These are phyloP conservation scores for Aethes cnicana DNA, from an alignment of 2,888 invertebrate genomes.

Conservation along the genomic window DNA sequence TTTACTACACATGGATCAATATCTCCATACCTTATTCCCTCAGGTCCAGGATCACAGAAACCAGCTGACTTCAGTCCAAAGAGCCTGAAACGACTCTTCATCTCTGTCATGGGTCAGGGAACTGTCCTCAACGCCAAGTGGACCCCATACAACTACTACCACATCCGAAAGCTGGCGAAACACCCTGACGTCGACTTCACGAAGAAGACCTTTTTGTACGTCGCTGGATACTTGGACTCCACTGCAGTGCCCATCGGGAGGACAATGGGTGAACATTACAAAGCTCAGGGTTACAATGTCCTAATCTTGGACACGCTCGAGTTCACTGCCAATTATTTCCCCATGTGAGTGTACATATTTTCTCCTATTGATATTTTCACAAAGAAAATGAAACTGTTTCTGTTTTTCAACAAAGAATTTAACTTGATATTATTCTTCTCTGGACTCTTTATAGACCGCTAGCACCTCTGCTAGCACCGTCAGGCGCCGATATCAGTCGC, in stretches of 20 bases:
- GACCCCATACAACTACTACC: conserved; percentile 53
- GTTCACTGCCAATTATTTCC: conserved; percentile 58
- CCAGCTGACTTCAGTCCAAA: conserved; percentile 50
- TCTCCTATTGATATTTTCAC: background rate
- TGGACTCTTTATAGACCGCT: no score
- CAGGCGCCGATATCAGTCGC: no score
- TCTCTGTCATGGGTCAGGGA: conserved; percentile 45
- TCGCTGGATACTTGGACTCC: conserved; percentile 60
- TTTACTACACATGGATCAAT: no score
- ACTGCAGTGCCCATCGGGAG: conserved; percentile 44
- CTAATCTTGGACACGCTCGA: conserved; percentile 50
- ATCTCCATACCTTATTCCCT: conserved; percentile 20
- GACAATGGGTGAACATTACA: conserved; percentile 44
- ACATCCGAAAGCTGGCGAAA: conserved; percentile 48
- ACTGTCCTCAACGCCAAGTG: conserved; percentile 33
- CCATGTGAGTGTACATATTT: conserved; percentile 50
- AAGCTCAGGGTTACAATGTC: conserved; percentile 54
- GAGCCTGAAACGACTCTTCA: conserved; percentile 47
- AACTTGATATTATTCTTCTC: background rate
- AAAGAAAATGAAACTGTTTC: no score
- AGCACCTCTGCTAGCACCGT: no score
- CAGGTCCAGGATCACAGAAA: conserved; percentile 57
- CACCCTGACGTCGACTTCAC: conserved; percentile 47
- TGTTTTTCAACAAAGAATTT: no score
- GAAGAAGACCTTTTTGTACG: conserved; percentile 56